Evolutionary conservation across 1,140 invertebrate species (phyloP), one percentile per base, ranked within the genome.

Genomic region (Lepidurus arcticus): DNA sequence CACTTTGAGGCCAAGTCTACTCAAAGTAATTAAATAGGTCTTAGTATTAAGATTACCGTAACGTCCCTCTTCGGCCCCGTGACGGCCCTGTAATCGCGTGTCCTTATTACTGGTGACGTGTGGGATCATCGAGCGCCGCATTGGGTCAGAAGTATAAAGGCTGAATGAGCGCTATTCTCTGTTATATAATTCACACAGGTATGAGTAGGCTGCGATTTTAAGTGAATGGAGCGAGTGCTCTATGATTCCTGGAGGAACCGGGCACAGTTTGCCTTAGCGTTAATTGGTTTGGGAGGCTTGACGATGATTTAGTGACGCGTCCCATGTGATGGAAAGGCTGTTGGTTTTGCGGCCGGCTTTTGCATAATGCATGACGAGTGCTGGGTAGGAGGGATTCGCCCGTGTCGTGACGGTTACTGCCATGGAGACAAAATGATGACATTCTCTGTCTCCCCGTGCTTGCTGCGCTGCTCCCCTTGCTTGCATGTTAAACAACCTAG

Each of bases 291-390:
- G 21, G 53, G 53, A 47, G 45, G 16, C 45, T 65, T 65, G 13
- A 65, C 13, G 53, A 65, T 65, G 53, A 65, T 65, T 65, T 65
- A 65, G 53, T 65, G 53, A 21, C 13, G 13, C 6, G 16, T 1
- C 16, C 53, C 53, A 65, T 7, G 53, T 65, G 53, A 65, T 65
- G 53, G 53, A 65, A 65, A 65, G 53, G 53, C 53, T 65, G 53
- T 21, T 16, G 8, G 53, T 65, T 65, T 16, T 65, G 53, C 53
- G 53, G 53, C 53, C 53, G 6, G 16, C 16, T 21, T 65, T 65
- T 65, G 53, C 53, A 65, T 65, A 65, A 65, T 16, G 21, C 53
- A 65, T 11, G 53, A 65, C 53, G 21, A 65, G 9, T 65, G 53
- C 21, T 9, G 21, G 3, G 21, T 21, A 65, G 9, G 21, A 16